These are phyloP conservation scores for Eufriesea mexicana DNA, from an alignment of 1,140 invertebrate species.

Conservation along the genomic window DNA sequence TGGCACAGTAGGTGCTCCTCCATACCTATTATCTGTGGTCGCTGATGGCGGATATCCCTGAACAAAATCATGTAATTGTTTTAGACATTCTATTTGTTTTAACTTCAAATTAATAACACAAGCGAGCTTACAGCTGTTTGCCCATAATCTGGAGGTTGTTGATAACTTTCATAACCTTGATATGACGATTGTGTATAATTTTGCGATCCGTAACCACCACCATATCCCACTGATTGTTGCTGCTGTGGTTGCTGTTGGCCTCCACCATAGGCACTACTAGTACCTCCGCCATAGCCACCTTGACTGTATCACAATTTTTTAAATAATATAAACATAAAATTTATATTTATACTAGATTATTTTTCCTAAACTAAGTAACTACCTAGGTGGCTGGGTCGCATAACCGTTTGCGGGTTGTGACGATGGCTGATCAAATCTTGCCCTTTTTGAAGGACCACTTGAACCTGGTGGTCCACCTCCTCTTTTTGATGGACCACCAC, in stretches of 20 bases:
- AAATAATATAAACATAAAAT: not conserved
- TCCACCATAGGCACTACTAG: conserved; percentile 75
- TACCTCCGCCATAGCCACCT: conserved; percentile 73
- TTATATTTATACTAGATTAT: not conserved
- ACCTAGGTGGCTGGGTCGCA: conserved; percentile 73
- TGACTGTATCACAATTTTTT: conserved; percentile 57
- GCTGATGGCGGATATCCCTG: conserved; percentile 78
- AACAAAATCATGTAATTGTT: conserved; percentile 2
- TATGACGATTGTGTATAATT: conserved; percentile 78
- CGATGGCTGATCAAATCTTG: conserved; percentile 78
- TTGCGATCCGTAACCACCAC: conserved; percentile 76
- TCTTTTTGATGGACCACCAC: conserved; percentile 76
- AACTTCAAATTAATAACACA: not conserved
- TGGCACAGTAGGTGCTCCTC: conserved; percentile 75
- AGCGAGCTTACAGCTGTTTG: conserved; percentile 76
- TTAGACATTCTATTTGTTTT: not conserved
- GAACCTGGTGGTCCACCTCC: conserved; percentile 78
- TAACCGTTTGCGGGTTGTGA: conserved; percentile 80
- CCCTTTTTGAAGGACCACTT: conserved; percentile 79
- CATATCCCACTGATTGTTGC: conserved; percentile 73
- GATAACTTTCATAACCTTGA: conserved; percentile 80
- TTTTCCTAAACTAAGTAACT: not conserved
- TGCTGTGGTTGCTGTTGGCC: conserved; percentile 71
- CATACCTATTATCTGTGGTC: conserved; percentile 76
- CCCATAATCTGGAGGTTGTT: conserved; percentile 78